Percentiles rank a stretch among this genome's conserved stretches.
Evolutionary conservation across 1,140 invertebrate genomes (phyloP).

Genomic region (Pseudomyrmex cubaensis): DNA sequence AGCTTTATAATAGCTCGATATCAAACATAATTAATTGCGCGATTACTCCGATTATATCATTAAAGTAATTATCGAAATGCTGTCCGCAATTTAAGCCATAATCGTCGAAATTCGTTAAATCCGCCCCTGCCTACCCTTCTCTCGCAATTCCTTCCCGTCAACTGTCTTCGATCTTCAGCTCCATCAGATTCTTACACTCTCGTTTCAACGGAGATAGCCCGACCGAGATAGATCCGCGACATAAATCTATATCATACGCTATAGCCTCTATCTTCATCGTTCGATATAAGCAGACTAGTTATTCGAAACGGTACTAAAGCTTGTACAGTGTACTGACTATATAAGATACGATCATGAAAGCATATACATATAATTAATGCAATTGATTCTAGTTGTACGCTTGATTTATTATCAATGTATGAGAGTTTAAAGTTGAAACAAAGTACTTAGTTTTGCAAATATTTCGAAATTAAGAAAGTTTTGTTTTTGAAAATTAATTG

Average conservation of each 20-base stretch:
- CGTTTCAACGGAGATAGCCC: constrained; percentile 39
- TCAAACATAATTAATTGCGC: neutral
- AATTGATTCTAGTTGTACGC: no score
- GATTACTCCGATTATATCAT: neutral
- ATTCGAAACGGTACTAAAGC: neutral
- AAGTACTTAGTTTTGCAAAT: no score
- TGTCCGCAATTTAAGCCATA: neutral
- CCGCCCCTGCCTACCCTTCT: constrained; percentile 47
- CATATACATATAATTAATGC: neutral
- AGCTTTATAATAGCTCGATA: neutral
- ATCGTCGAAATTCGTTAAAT: constrained; percentile 38
- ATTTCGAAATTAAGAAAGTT: no score
- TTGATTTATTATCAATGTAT: no score
- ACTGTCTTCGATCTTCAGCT: constrained; percentile 49
- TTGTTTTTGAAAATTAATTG: no score
- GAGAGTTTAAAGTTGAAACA: no score
- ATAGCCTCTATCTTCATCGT: constrained; percentile 55
- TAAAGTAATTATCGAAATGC: neutral
- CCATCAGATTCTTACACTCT: constrained; percentile 59
- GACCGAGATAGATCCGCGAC: constrained; percentile 65
- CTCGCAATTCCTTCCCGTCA: constrained; percentile 31
- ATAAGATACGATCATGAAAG: neutral
- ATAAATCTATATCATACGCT: constrained; percentile 81
- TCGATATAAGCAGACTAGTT: constrained; percentile 3
- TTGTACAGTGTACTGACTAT: neutral